Conservation (phyloP, 2,797 vertebrate species). For the Balearica regulorum region DNA sequence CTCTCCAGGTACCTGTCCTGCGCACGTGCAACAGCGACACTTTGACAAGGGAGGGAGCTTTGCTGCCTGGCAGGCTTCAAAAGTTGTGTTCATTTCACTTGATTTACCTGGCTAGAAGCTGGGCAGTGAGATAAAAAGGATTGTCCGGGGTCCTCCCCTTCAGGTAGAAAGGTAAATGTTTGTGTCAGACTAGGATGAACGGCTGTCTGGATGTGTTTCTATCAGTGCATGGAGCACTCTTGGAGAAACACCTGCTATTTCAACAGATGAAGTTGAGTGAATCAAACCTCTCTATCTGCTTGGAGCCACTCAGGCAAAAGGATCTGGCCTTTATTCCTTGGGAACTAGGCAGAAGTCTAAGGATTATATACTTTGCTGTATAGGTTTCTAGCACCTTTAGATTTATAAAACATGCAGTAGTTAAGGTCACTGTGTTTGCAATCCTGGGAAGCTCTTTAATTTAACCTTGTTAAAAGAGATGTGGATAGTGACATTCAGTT, state of each 20-base stretch:
- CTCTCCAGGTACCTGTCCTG: too few relatives aligned
- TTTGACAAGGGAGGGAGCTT: not conserved
- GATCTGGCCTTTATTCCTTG: not conserved
- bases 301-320: not conserved
- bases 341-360: not conserved
- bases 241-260: not conserved
- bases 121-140: not conserved
- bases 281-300: not conserved
- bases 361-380: not conserved
- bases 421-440: not conserved
- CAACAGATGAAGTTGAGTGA: not conserved
- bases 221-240: too few relatives aligned
- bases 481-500: not conserved
- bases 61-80: not conserved
- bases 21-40: fast-evolving
- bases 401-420: not conserved
- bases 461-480: not conserved
- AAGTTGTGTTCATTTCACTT: too few relatives aligned
- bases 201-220: not conserved
- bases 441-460: not conserved
- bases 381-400: not conserved
- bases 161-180: not conserved
- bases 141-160: not conserved
- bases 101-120: not conserved
- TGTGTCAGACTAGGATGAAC: not conserved